Conservation (phyloP, 2,888 invertebrate genomes). For the Piscicola geometra region DNA sequence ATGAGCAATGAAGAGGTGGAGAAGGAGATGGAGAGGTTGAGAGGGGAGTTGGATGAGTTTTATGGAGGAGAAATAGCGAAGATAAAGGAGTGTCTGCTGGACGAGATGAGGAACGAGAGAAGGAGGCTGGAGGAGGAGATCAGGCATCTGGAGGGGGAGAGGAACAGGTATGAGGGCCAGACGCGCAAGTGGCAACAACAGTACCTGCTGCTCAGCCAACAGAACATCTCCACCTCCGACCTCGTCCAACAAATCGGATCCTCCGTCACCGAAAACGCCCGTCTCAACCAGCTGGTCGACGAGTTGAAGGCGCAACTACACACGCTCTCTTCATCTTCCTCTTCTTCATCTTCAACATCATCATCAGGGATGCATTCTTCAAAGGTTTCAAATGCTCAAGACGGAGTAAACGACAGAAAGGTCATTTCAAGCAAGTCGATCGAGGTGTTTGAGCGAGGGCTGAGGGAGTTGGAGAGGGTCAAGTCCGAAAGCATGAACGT, state of each 20-base stretch:
- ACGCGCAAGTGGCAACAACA: slow-evolving; percentile 43
- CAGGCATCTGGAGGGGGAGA: slow-evolving; percentile 30
- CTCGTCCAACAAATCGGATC: slow-evolving; percentile 36
- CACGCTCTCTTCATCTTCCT: not conserved
- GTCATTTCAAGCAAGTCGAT: not conserved
- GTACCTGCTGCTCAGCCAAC: slow-evolving; percentile 40
- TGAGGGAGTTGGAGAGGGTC: slow-evolving; percentile 20
- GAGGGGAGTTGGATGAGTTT: slow-evolving; percentile 45
- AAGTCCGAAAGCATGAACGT: slow-evolving; percentile 14
- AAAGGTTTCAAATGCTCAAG: not conserved
- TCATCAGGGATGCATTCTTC: not conserved
- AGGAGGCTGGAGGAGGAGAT: slow-evolving; percentile 34
- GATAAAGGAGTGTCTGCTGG: slow-evolving; percentile 43
- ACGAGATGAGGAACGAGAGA: slow-evolving; percentile 28
- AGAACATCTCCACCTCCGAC: slow-evolving; percentile 40
- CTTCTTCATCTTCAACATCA: not conserved
- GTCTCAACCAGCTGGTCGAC: slow-evolving; percentile 35
- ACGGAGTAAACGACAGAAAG: too few species aligned
- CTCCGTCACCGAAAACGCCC: slow-evolving; percentile 34
- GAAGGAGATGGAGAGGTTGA: slow-evolving; percentile 34
- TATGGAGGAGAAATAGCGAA: slow-evolving; percentile 44
- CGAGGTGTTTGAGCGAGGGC: slow-evolving; percentile 14
- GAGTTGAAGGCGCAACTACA: slow-evolving; percentile 31
- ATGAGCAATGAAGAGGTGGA: not conserved
- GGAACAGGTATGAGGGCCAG: slow-evolving; percentile 31